phyloP scores from a whole-genome alignment of 1,140 invertebrate genomes.

The Drosophila setifemur region DNA sequence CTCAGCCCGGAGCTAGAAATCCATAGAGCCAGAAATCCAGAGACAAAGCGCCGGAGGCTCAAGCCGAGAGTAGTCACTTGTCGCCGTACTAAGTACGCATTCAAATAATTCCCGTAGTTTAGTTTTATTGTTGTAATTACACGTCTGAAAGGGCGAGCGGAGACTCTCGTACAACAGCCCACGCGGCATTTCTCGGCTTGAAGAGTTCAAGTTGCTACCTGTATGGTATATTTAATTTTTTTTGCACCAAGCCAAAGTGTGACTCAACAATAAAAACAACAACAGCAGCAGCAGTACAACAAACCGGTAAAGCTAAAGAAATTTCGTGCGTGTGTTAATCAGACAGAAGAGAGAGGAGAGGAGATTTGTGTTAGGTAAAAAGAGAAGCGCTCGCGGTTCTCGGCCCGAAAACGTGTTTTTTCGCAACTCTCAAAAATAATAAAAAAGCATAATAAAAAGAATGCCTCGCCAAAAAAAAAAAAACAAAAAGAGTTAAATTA shows the following conservation, averaged over 20 bases:
- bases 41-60: constrained; percentile 7
- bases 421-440: constrained; percentile 6
- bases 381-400: not conserved
- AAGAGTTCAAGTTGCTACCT: constrained; percentile 16
- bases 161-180: not conserved
- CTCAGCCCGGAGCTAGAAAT: no score
- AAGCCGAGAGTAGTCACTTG: constrained; percentile 59
- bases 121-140: constrained; percentile 80
- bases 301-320: constrained; percentile 75
- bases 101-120: constrained; percentile 75
- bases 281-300: constrained; percentile 9
- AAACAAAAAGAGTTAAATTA: constrained; percentile 6
- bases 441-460: constrained; percentile 3
- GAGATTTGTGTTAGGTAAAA: no score
- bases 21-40: no score
- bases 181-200: constrained; percentile 18
- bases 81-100: constrained; percentile 70
- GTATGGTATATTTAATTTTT: constrained; percentile 2
- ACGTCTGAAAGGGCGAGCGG: constrained; percentile 42
- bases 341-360: constrained; percentile 23
- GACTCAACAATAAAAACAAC: constrained; percentile 35
- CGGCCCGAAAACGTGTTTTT: constrained; percentile 54
- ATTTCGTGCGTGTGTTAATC: constrained; percentile 73
- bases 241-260: constrained; percentile 39
- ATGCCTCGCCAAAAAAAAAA: constrained; percentile 9